phyloP scores from a whole-genome alignment of 1,140 invertebrate species.

The Gerris buenoi region DNA sequence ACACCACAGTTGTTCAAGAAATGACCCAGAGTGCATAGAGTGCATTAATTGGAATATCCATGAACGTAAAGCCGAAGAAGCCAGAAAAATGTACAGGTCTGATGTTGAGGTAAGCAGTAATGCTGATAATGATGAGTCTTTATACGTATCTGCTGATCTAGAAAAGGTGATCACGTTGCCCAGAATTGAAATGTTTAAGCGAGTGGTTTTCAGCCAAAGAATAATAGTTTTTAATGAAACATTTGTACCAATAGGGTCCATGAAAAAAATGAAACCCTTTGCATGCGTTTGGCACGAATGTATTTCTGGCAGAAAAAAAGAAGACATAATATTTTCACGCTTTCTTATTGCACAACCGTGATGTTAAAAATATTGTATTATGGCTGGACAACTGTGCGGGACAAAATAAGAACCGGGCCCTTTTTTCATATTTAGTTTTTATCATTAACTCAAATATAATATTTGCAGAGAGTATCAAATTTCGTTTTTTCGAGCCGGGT shows the following conservation, averaged over 20 bases:
- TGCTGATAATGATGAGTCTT: not conserved
- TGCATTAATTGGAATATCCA: not conserved
- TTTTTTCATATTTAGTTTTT: slow-evolving; percentile 13
- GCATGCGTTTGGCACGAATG: slow-evolving; percentile 11
- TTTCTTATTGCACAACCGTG: slow-evolving; percentile 6
- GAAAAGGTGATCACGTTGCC: slow-evolving; percentile 15
- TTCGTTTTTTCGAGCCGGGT: slow-evolving; percentile 22
- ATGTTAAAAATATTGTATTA: slow-evolving; percentile 13
- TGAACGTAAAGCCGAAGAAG: not conserved
- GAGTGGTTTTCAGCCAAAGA: slow-evolving; percentile 12
- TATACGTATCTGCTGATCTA: not conserved
- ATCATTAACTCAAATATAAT: slow-evolving; percentile 14
- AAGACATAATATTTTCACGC: slow-evolving; percentile 17
- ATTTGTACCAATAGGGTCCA: slow-evolving; percentile 9
- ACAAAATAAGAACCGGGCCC: slow-evolving; percentile 18
- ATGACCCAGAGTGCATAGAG: not conserved
- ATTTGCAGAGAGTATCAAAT: slow-evolving; percentile 21
- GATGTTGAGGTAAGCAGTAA: not conserved
- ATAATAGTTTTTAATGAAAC: slow-evolving; percentile 8
- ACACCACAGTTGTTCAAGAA: slow-evolving; percentile 13
- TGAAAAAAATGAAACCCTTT: not conserved
- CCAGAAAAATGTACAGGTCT: not conserved
- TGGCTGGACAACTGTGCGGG: slow-evolving; percentile 22
- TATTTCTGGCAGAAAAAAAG: slow-evolving; percentile 21
- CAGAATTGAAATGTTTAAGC: slow-evolving; percentile 16